phyloP scores from a whole-genome alignment of 2,888 invertebrate genomes.

The Myopa testacea region DNA sequence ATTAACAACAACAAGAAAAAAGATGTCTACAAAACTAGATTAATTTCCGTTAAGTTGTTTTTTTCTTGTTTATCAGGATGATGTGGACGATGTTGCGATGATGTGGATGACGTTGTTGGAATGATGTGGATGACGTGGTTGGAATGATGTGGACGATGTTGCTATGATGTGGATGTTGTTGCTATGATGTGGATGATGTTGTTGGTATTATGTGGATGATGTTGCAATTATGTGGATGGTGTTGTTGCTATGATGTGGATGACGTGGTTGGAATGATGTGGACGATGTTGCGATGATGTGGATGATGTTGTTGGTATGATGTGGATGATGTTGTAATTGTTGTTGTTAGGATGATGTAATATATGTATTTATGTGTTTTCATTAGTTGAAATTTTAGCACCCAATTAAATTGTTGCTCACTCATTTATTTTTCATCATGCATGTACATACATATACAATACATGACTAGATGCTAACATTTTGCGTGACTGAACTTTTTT shows the following conservation, averaged over 20 bases:
- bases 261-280: no score
- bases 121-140: no score
- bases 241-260: no score
- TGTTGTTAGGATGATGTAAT: not conserved
- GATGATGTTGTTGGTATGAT: no score
- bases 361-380: not conserved
- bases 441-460: not conserved
- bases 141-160: no score
- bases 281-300: not conserved
- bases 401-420: constrained; percentile 27
- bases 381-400: constrained; percentile 30
- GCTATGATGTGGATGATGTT: not conserved
- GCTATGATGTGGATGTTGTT: no score
- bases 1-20: not conserved
- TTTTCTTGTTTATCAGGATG: not conserved
- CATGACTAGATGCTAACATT: no score
- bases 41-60: not conserved
- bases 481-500: no score
- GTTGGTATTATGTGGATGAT: not conserved
- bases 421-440: constrained; percentile 2
- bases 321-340: not conserved
- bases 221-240: not conserved
- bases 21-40: not conserved
- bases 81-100: not conserved
- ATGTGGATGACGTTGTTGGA: no score